These are phyloP conservation scores for Mythimna ferrago DNA, from an alignment of 2,888 invertebrate species.

Conservation along the genomic window DNA sequence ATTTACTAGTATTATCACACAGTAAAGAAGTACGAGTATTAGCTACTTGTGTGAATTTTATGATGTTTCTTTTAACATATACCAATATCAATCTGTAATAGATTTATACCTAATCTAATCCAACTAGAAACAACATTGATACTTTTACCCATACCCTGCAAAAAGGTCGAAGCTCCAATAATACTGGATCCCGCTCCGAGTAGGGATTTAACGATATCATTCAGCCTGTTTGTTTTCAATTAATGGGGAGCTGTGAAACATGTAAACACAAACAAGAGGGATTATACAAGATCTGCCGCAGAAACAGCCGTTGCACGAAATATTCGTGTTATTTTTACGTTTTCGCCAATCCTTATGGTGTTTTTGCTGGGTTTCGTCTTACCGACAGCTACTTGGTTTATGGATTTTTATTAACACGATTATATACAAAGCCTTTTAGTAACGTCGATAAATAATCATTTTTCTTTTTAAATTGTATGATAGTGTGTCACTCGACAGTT, in stretches of 20 bases:
- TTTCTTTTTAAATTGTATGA: background rate
- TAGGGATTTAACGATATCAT: conserved; percentile 54
- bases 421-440: no score
- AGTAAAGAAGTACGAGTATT: background rate
- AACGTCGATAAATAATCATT: background rate
- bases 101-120: conserved; percentile 16
- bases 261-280: conserved; percentile 51
- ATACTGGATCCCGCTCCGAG: conserved; percentile 16
- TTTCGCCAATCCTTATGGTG: conserved; percentile 8
- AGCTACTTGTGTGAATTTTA: background rate
- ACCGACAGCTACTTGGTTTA: background rate
- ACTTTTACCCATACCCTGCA: background rate
- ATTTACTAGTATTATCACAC: background rate
- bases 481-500: no score
- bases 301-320: conserved; percentile 35
- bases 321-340: conserved; percentile 38
- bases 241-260: conserved; percentile 58
- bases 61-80: background rate
- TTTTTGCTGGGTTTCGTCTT: background rate
- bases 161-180: conserved; percentile 37
- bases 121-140: conserved; percentile 28
- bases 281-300: conserved; percentile 43
- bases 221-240: conserved; percentile 65
- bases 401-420: background rate
- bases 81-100: background rate